phyloP scores from a whole-genome alignment of 2,888 invertebrate genomes.

The Lamellibrachia satsuma region DNA sequence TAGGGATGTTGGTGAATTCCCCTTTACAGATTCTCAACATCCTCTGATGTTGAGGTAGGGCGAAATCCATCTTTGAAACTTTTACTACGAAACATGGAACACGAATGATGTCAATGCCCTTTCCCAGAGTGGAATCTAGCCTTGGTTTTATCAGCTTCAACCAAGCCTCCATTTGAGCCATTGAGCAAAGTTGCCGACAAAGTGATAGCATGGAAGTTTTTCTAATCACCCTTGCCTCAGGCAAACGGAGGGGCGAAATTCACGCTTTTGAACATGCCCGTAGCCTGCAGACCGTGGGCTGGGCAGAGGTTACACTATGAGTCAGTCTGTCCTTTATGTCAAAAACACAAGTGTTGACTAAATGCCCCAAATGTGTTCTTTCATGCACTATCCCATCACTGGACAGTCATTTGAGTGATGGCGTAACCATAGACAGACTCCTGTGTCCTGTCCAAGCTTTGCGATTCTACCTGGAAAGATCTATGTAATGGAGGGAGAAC shows the following conservation, averaged over 20 bases:
- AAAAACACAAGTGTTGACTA: no score
- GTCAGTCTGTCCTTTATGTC: no score
- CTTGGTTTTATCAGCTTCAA: not conserved
- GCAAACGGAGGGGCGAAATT: not conserved
- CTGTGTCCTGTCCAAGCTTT: no score
- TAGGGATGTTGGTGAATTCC: not conserved
- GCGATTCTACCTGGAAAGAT: no score
- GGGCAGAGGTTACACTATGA: no score
- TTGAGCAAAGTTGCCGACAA: not conserved
- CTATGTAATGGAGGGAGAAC: no score
- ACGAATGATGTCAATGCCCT: not conserved
- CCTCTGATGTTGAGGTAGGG: not conserved
- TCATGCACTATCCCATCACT: no score
- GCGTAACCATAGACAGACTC: no score
- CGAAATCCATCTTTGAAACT: not conserved
- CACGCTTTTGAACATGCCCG: not conserved
- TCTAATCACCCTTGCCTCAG: not conserved
- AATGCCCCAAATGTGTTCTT: no score
- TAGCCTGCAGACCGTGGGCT: no score
- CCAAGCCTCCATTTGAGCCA: not conserved
- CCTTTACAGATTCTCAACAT: not conserved
- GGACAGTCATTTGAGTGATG: no score
- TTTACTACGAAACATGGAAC: not conserved
- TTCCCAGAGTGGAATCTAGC: not conserved
- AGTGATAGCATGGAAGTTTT: not conserved